Base-by-base conservation (phyloP, 2,113 vertebrate genomes). In the Campylomormyrus tamandua region DNA sequence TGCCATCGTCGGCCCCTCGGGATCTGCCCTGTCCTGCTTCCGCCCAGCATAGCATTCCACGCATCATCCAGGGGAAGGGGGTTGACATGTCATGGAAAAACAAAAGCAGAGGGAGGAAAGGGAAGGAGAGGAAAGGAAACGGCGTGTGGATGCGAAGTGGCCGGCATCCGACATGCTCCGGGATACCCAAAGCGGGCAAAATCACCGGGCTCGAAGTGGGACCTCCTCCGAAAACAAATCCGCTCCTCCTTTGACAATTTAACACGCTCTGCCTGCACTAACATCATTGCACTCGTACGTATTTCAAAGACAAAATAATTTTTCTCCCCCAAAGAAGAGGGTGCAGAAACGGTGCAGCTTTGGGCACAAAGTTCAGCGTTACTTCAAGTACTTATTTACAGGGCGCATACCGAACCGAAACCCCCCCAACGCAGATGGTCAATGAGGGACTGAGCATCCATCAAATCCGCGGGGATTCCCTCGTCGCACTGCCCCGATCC, bases 401-500 rank as follows among this genome's bases (percentile, higher is more conserved):
- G 3, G 83, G 42, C 21, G 45, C 19, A 24, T n/a, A n/a, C 15
- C 42, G 56, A 5, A 42, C 62, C 52, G 66, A 80, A 5, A 0
- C 70, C 84, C 5, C 5, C 42, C 31, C 62, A 48, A 27, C 90
- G 89, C 94, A 95, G 94, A 95, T 94, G 95, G 94, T 90, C 91
- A 87, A 89, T 70, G 86, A 83, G 83, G 88, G 92, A 92, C 52
- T 91, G 70, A 58, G 90, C 84, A 95, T 96, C 94, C 91, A 94
- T 96, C 94, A 95, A 84, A 84, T 91, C 42, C 94, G 94, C 42
- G 24, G 35, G 77, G 84, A 89, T 88, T 24, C 58, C 88, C 91
- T 84, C 80, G 86, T 90, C 53, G 35, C 89, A 91, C 88, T 39
- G 74, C 5, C 93, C 87, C 90, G 21, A 17, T 31, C 90, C 77